Percentiles rank a stretch among this genome's conserved stretches.
Evolutionary conservation across 1,140 invertebrate species (phyloP).

Genomic region (Leptopilina boulardi): DNA sequence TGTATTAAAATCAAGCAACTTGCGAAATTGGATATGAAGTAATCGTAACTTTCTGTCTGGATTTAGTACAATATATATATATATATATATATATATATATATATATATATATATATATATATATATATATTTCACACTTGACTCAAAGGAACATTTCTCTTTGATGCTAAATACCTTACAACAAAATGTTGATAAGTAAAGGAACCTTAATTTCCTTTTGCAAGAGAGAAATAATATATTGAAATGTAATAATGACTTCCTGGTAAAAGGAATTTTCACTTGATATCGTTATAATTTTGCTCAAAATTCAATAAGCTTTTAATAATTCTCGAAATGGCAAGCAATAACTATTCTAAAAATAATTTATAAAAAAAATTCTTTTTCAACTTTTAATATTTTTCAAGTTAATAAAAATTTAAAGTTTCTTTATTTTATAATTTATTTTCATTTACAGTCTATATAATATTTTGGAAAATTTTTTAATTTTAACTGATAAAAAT

Average conservation of each 20-base stretch:
- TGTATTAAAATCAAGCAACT: background rate
- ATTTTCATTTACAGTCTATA: too few relatives aligned
- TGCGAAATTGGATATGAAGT: background rate
- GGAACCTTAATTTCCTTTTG: background rate
- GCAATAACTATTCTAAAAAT: too few relatives aligned
- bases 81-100: too few relatives aligned
- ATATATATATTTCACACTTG: background rate
- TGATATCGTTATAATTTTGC: background rate
- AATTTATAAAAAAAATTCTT: too few relatives aligned
- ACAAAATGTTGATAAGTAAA: slow-evolving; percentile 21
- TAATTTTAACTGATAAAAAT: too few relatives aligned
- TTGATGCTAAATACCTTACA: background rate
- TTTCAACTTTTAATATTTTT: too few relatives aligned
- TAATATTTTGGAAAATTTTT: too few relatives aligned
- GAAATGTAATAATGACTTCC: slow-evolving; percentile 33
- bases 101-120: too few relatives aligned
- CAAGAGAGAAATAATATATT: slow-evolving; percentile 21
- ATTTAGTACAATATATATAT: too few relatives aligned
- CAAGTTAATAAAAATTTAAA: too few relatives aligned
- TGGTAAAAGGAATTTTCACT: slow-evolving; percentile 4
- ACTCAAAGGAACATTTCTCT: background rate
- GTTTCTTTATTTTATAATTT: too few relatives aligned
- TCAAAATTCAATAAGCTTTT: background rate
- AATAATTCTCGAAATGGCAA: background rate
- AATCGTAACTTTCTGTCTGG: background rate